Evolutionary conservation across 2,113 vertebrate genomes (phyloP).

Genomic region (Saguinus midas): DNA sequence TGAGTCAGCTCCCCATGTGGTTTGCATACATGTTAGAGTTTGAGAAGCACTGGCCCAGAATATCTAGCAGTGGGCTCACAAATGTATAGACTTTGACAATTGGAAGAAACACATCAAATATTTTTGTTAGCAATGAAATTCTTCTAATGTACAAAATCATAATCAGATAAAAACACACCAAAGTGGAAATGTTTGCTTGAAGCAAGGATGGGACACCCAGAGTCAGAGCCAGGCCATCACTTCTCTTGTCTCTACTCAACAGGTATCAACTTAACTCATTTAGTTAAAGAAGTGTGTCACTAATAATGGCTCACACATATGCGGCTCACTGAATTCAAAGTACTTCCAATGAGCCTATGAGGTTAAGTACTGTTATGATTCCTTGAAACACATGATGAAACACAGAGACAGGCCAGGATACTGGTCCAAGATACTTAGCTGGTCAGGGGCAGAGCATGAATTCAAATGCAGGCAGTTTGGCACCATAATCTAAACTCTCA

Average conservation of each 20-base stretch:
- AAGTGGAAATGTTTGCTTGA: neutral
- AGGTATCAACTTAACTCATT: neutral
- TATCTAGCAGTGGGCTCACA: neutral
- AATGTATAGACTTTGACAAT: neutral
- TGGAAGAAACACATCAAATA: neutral
- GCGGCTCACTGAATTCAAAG: neutral
- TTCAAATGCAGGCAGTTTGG: neutral
- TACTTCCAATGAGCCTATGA: neutral
- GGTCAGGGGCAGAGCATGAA: neutral
- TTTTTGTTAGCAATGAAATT: neutral
- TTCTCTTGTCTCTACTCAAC: neutral
- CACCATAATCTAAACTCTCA: neutral
- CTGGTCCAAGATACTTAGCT: neutral
- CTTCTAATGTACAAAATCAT: neutral
- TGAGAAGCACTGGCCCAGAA: neutral
- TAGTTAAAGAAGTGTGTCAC: neutral
- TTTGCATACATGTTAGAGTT: neutral
- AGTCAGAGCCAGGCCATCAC: neutral
- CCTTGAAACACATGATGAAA: neutral
- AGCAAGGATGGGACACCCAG: neutral
- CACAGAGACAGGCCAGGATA: neutral
- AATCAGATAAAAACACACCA: neutral
- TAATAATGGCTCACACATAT: neutral
- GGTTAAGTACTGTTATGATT: neutral
- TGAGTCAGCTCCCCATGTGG: neutral